Evolutionary conservation across 1,140 invertebrate genomes (phyloP).

Genomic region (Bombus haemorrhoidalis): DNA sequence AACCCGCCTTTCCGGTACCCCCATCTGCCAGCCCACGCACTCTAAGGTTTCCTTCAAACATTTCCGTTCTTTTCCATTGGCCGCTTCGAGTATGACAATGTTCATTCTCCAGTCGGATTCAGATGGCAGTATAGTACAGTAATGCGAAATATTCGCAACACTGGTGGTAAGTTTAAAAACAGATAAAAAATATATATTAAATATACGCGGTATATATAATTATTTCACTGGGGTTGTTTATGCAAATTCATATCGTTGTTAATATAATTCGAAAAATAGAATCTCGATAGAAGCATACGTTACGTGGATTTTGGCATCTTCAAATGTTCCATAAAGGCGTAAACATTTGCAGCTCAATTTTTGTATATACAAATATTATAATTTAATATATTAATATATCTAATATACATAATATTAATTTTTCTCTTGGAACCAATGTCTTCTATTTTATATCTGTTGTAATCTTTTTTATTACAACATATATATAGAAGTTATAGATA

Average conservation of each 20-base stretch:
- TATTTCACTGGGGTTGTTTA: background rate
- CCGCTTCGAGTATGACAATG: background rate
- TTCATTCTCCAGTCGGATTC: background rate
- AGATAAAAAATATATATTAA: background rate
- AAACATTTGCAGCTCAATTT: no score
- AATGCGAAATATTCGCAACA: background rate
- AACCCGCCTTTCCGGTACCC: slow-evolving; percentile 42
- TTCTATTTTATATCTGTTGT: background rate
- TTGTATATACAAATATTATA: no score
- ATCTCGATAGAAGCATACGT: background rate
- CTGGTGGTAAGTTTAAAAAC: background rate
- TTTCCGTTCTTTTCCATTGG: slow-evolving; percentile 31
- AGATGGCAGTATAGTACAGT: slow-evolving; percentile 1
- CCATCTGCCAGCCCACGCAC: slow-evolving; percentile 14
- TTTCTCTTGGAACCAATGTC: no score
- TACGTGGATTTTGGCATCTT: no score
- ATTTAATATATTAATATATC: no score
- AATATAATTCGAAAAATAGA: background rate
- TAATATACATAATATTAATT: background rate
- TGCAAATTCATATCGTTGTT: background rate
- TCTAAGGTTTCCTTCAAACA: slow-evolving; percentile 45
- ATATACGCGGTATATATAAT: background rate
- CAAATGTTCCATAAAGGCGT: no score
- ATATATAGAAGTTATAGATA: background rate
- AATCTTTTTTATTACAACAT: background rate